Conservation (phyloP, 2,797 vertebrate genomes). For the Trichosurus vulpecula region DNA sequence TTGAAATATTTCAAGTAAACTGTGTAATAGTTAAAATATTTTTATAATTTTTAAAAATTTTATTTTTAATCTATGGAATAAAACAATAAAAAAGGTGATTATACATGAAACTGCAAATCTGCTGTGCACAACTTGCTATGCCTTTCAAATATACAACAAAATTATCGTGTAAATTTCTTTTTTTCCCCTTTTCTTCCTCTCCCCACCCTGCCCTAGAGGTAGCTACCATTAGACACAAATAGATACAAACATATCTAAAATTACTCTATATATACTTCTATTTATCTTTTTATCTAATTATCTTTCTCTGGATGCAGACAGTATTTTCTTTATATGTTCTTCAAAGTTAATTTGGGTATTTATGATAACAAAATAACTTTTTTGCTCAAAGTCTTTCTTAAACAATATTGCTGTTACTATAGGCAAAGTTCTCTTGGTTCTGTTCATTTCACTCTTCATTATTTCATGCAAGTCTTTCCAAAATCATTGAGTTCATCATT, state of each 20-base stretch:
- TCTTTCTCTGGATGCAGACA: not conserved
- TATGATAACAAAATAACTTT: too few species aligned
- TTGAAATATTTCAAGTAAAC: constrained; percentile 45
- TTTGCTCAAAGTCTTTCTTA: too few species aligned
- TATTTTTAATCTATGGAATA: constrained; percentile 27
- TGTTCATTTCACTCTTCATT: not conserved
- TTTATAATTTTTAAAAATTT: not conserved
- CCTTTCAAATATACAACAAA: not conserved
- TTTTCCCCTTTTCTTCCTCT: not conserved
- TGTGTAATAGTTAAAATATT: constrained; percentile 2
- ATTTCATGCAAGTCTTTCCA: not conserved
- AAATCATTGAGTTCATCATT: not conserved
- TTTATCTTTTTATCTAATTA: not conserved
- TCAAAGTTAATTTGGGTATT: too few species aligned
- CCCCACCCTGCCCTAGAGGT: not conserved
- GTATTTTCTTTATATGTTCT: not conserved
- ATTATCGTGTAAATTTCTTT: not conserved
- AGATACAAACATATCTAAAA: not conserved
- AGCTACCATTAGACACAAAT: not conserved
- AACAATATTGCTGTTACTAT: too few species aligned
- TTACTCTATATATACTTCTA: not conserved
- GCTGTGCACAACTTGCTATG: not conserved
- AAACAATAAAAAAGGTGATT: not conserved
- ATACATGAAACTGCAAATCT: not conserved
- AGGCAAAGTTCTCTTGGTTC: not conserved